These are phyloP conservation scores for Serilophus lunatus DNA, from an alignment of 2,113 vertebrate species.

Conservation along the genomic window DNA sequence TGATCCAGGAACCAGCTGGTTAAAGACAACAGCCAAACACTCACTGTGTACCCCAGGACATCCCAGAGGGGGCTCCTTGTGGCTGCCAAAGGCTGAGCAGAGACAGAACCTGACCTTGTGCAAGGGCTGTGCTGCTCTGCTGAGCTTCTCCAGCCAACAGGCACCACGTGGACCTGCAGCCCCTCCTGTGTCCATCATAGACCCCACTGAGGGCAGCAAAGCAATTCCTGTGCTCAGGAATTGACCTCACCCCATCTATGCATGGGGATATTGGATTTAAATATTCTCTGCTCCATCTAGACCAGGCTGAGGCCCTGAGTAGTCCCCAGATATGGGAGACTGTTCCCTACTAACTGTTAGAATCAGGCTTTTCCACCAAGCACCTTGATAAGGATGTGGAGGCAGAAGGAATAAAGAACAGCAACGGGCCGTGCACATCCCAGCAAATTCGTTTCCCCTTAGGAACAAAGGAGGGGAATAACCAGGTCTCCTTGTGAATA, in stretches of 20 bases:
- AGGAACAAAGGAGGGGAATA: neutral
- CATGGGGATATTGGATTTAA: neutral
- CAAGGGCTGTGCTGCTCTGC: neutral
- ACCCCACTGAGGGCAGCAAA: neutral
- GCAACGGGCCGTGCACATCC: neutral
- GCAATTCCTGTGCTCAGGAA: neutral
- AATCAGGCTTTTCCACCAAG: neutral
- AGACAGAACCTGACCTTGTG: neutral
- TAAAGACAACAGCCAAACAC: neutral
- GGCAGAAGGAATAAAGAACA: neutral
- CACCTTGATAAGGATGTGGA: rapidly evolving
- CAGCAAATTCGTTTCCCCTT: neutral
- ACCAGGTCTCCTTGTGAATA: neutral
- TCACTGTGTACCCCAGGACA: rapidly evolving
- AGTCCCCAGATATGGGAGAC: neutral
- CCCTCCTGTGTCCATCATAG: neutral
- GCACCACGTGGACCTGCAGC: neutral
- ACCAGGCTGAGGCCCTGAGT: neutral
- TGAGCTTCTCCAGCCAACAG: neutral
- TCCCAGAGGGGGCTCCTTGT: neutral
- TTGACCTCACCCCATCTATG: neutral
- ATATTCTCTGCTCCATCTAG: neutral
- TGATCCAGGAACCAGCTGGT: neutral
- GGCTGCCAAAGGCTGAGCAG: neutral
- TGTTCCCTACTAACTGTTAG: neutral